Evolutionary conservation across 1,140 invertebrate species (phyloP).

Genomic region (Antheraea mylitta): DNA sequence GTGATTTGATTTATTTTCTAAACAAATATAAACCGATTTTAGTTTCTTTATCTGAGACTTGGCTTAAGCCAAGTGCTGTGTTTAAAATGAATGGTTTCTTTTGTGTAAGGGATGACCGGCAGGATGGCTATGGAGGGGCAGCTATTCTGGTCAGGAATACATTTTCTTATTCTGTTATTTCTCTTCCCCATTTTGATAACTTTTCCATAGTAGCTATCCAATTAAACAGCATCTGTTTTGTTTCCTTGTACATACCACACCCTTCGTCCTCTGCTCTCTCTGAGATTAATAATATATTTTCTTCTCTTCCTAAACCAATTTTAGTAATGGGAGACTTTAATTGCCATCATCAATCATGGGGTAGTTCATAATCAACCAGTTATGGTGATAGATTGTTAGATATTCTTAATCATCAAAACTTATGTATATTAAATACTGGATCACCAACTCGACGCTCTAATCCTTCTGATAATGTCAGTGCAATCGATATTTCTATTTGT

Average conservation of each 20-base stretch:
- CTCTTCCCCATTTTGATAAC: too few relatives aligned
- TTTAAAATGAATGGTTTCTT: neutral
- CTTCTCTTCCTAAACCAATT: slow-evolving; percentile 10
- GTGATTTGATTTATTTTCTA: slow-evolving; percentile 8
- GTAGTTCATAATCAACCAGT: slow-evolving; percentile 4
- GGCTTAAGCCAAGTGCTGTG: neutral
- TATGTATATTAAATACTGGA: slow-evolving; percentile 17
- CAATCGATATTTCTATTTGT: slow-evolving; percentile 3
- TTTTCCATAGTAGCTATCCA: neutral
- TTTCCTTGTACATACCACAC: slow-evolving; percentile 4
- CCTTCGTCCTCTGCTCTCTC: neutral
- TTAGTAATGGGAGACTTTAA: slow-evolving; percentile 15
- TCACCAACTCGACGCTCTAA: slow-evolving; percentile 6
- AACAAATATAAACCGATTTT: slow-evolving; percentile 11
- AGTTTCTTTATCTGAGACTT: neutral
- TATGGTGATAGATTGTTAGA: slow-evolving; percentile 14
- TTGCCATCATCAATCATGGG: slow-evolving; percentile 14
- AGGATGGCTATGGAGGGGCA: neutral
- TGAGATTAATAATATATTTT: neutral
- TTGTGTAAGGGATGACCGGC: slow-evolving; percentile 8
- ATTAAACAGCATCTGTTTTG: neutral
- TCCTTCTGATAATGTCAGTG: neutral
- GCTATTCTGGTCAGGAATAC: neutral
- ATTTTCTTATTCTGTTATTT: neutral
- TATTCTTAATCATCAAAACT: slow-evolving; percentile 14